phyloP scores from a whole-genome alignment of 2,797 vertebrate genomes.

The Paramormyrops hopkinsi region DNA sequence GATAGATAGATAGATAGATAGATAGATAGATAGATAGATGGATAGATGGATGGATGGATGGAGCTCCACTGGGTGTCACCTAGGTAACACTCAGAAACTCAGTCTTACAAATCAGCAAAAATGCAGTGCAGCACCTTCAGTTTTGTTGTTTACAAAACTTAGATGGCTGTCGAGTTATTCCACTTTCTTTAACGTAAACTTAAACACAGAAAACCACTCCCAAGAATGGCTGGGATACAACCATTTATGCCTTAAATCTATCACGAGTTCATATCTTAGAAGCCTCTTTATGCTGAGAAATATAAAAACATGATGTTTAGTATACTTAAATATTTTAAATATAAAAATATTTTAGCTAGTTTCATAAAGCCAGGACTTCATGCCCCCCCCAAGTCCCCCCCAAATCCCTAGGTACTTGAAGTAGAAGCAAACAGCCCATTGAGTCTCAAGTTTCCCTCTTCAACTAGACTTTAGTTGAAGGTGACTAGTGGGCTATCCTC shows the following conservation, averaged over 20 bases:
- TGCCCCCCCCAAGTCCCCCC: neutral
- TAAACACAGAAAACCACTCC: neutral
- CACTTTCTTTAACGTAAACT: neutral
- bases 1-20: too few species aligned
- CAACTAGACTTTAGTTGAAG: neutral
- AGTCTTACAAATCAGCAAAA: neutral
- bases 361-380: constrained; percentile 2
- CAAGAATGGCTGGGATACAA: neutral
- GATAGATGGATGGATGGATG: neutral
- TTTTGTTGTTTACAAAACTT: neutral
- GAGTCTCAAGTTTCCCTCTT: neutral
- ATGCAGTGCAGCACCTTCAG: neutral
- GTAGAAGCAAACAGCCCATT: neutral
- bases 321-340: neutral
- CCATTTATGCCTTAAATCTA: neutral
- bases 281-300: neutral
- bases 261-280: neutral
- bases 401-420: neutral
- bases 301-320: neutral
- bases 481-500: neutral
- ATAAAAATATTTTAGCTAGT: neutral
- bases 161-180: neutral
- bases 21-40: too few species aligned
- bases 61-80: neutral
- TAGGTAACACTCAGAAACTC: neutral